Conservation (phyloP, 2,797 vertebrate species). For the Hoplostethus atlanticus region DNA sequence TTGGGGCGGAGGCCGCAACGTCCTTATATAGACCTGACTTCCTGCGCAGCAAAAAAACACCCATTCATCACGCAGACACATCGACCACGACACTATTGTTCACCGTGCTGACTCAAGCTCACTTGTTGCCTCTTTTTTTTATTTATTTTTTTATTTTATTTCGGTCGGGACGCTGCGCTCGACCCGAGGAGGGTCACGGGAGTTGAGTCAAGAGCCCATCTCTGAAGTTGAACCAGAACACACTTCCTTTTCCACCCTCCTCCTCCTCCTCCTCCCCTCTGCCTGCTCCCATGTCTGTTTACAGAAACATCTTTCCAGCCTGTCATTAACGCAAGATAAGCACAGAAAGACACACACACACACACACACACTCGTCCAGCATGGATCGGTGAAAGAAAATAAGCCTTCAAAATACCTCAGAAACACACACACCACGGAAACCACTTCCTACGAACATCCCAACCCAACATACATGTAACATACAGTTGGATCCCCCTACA, state of each 20-base stretch:
- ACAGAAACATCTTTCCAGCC: conserved; percentile 47
- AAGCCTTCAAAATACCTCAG: neutral
- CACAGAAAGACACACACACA: conserved; percentile 18
- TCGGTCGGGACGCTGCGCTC: neutral
- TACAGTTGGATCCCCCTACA: neutral
- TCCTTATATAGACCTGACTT: conserved; percentile 71
- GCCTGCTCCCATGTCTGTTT: conserved; percentile 54
- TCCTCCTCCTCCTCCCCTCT: conserved; percentile 7
- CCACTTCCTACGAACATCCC: neutral
- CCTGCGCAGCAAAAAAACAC: conserved; percentile 59
- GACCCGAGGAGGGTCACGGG: neutral
- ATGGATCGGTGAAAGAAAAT: neutral
- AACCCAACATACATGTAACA: too few relatives aligned
- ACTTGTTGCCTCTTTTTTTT: conserved; percentile 36
- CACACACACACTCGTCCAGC: conserved; percentile 15
- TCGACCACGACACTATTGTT: conserved; percentile 64
- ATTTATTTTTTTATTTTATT: conserved; percentile 27
- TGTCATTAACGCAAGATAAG: conserved; percentile 61
- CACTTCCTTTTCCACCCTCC: neutral
- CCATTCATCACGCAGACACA: conserved; percentile 61
- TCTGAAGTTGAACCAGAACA: conserved; percentile 29
- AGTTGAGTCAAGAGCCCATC: conserved; percentile 11
- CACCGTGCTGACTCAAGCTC: conserved; percentile 39
- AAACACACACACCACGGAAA: neutral
- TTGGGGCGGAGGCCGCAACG: conserved; percentile 55